Conservation (phyloP, 2,888 invertebrate genomes). For the Tipula lateralis region DNA sequence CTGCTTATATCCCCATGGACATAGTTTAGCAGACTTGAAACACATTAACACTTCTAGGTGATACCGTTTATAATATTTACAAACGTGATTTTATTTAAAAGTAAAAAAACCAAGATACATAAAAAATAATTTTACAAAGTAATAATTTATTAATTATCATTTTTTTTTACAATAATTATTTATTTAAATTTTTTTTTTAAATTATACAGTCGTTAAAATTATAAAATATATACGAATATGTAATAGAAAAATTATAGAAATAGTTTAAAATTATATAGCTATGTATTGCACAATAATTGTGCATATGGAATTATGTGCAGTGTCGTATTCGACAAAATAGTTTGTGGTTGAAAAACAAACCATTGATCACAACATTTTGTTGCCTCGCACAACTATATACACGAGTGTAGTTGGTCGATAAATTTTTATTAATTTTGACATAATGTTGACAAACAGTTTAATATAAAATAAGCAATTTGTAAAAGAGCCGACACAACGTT, state of each 20-base stretch:
- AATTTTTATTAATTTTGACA: not conserved
- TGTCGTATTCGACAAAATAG: not conserved
- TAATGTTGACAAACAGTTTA: not conserved
- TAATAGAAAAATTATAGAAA: not conserved
- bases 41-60: not conserved
- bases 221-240: not conserved
- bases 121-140: not conserved
- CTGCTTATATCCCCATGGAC: no score
- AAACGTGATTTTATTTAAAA: not conserved
- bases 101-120: not conserved
- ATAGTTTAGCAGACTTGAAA: not conserved
- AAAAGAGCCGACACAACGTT: not conserved
- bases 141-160: slow-evolving; percentile 2
- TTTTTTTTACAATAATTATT: not conserved
- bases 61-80: not conserved
- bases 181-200: not conserved
- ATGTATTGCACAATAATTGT: not conserved
- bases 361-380: not conserved
- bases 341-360: not conserved
- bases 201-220: not conserved
- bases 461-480: not conserved
- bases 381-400: not conserved
- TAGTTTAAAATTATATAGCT: not conserved
- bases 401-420: not conserved
- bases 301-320: not conserved